Evolutionary conservation across 23 tunicate genomes (phyloP), one percentile per base, ranked within the genome.

Genomic region (Ciona savignyi): DNA sequence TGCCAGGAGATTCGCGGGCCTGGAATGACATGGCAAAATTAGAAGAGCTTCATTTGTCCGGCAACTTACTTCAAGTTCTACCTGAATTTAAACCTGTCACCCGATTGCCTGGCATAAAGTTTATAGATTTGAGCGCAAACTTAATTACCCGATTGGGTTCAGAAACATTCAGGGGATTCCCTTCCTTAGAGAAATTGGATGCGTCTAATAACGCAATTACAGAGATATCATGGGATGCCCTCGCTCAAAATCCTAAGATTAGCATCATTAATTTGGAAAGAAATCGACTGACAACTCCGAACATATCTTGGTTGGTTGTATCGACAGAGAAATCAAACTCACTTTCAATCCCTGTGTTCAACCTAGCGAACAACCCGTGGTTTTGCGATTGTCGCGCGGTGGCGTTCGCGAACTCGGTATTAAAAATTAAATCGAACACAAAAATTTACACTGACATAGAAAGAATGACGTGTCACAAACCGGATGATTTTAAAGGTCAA

Each of bases 341-440:
- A n/a, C n/a, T n/a, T n/a, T n/a, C n/a, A n/a, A n/a, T n/a, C n/a
- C n/a, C n/a, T n/a, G n/a, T n/a, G n/a, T n/a, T n/a, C n/a, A n/a
- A 66, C 70, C 70, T 66, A 24, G 70, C 70, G 70, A 34, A 20
- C 29, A 66, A 66, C 25, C 30, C 70, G 29, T 66, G 70, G 70
- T 27, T 66, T 2, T 66, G 70, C 29, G 70, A 66, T 26, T 66
- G 70, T 34, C 70, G 70, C 70, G 30, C 70, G 70, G 1, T 3
- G 70, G 70, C 70, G 70, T 66, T 66, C 30, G 70, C 70, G 70
- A 3, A 26, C 29, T 25, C 70, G 15, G 30, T 66, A 29, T 33
- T 9, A 1, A 66, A 66, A 66, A 29, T 34, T 26, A 33, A 34
- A 4, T 23, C 70, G 30, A 26, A 33, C 2, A 66, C 29, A 24